These are phyloP conservation scores for Zosterops japonicus DNA, from an alignment of 2,113 vertebrate genomes.

Conservation along the genomic window DNA sequence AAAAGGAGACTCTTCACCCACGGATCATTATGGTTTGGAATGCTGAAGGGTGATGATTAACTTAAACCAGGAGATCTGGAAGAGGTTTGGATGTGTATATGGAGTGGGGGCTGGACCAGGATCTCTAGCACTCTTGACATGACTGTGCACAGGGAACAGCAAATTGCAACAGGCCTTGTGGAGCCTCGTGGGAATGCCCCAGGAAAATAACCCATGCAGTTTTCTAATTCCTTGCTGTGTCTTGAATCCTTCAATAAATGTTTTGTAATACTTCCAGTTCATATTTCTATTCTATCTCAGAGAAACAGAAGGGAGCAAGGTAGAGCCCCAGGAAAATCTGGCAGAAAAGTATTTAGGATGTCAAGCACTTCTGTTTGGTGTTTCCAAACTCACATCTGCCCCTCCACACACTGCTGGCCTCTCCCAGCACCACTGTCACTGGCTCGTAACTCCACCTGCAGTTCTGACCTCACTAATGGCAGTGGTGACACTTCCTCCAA, in stretches of 20 bases:
- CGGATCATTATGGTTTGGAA: neutral
- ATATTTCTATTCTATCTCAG: neutral
- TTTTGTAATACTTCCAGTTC: neutral
- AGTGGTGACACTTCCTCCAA: neutral
- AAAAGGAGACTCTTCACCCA: neutral
- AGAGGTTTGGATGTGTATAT: neutral
- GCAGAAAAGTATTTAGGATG: neutral
- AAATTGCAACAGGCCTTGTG: neutral
- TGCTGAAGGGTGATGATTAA: neutral
- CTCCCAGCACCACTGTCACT: rapidly evolving
- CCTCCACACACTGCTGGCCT: neutral
- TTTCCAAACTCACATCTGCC: neutral
- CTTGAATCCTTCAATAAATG: neutral
- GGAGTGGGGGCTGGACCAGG: neutral
- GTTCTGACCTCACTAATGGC: neutral
- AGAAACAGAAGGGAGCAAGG: neutral
- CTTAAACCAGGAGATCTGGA: neutral
- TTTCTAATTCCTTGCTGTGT: neutral
- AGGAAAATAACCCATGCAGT: neutral
- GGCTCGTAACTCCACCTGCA: neutral
- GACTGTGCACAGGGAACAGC: neutral
- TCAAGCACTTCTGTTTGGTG: neutral
- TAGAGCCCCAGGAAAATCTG: neutral
- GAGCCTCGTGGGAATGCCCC: neutral
- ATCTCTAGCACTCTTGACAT: neutral